Percentiles rank a stretch among this genome's conserved stretches.
Conservation (phyloP, 2,113 vertebrate species). For the Herpailurus yagouaroundi region DNA sequence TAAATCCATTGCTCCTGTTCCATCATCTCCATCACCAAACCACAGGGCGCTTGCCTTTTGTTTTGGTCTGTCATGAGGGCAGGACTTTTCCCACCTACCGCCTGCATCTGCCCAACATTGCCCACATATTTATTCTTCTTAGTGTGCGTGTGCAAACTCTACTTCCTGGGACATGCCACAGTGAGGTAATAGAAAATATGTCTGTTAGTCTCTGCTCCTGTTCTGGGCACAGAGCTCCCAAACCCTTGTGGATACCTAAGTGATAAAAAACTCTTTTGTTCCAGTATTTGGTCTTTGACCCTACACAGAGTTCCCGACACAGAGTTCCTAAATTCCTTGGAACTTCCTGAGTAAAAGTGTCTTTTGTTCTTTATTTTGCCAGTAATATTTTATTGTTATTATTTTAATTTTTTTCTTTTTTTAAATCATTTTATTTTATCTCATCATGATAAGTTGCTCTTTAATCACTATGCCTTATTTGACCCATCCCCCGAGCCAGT, state of each 20-base stretch:
- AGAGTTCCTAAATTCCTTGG: not conserved
- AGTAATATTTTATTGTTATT: not conserved
- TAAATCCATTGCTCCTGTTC: not conserved
- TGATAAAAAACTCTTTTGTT: not conserved
- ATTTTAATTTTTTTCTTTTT: not conserved
- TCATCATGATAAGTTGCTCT: not conserved
- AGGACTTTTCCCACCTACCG: not conserved
- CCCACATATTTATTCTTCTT: not conserved
- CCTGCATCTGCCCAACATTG: too few species aligned
- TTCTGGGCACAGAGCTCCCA: not conserved
- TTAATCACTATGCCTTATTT: not conserved
- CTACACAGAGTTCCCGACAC: not conserved
- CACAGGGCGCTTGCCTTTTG: fast-evolving
- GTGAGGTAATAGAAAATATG: not conserved
- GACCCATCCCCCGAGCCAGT: not conserved
- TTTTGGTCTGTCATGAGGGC: not conserved
- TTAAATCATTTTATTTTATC: not conserved
- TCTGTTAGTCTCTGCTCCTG: not conserved
- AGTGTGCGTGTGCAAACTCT: not conserved
- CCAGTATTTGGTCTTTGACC: not conserved
- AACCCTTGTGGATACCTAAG: not conserved
- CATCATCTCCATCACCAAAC: not conserved
- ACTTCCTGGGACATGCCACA: not conserved
- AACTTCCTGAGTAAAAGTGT: not conserved
- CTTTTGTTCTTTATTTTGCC: not conserved